Conservation (phyloP, 2,888 invertebrate genomes). For the Apamea sordens region DNA sequence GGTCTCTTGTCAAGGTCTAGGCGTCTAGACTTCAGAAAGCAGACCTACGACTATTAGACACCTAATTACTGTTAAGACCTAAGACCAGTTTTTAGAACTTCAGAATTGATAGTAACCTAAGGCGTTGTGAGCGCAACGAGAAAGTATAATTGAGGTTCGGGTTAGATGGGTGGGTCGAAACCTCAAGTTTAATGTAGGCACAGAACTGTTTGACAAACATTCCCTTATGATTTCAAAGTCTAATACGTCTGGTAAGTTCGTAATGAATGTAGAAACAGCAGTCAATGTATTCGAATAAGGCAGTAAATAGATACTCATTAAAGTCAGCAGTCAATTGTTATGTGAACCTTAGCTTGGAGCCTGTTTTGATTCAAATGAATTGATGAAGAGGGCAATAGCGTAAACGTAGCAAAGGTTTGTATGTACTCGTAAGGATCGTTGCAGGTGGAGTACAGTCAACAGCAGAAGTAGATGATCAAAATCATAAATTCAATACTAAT, state of each 20-base stretch:
- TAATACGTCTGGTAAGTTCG: slow-evolving; percentile 38
- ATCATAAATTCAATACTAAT: no score
- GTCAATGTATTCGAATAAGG: slow-evolving; percentile 25
- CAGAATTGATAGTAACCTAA: slow-evolving; percentile 25
- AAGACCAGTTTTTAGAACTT: slow-evolving; percentile 41
- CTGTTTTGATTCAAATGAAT: not conserved
- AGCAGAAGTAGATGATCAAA: no score
- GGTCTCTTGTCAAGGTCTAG: slow-evolving; percentile 69
- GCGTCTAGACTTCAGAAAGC: slow-evolving; percentile 73
- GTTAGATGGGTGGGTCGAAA: not conserved
- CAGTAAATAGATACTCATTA: slow-evolving; percentile 12
- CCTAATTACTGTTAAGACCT: slow-evolving; percentile 70
- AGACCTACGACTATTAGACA: slow-evolving; percentile 57
- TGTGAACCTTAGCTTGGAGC: not conserved
- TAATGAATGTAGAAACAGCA: slow-evolving; percentile 34
- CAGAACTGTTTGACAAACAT: slow-evolving; percentile 24
- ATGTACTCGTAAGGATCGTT: no score
- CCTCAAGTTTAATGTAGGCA: slow-evolving; percentile 15
- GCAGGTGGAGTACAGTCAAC: no score
- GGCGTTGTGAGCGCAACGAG: slow-evolving; percentile 35
- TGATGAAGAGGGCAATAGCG: not conserved
- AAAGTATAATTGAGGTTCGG: slow-evolving; percentile 43
- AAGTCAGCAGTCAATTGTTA: not conserved
- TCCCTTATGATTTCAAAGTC: slow-evolving; percentile 39
- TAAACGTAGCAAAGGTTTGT: not conserved